Evolutionary conservation across 2,888 invertebrate species (phyloP).

Genomic region (Galerucella pusilla): DNA sequence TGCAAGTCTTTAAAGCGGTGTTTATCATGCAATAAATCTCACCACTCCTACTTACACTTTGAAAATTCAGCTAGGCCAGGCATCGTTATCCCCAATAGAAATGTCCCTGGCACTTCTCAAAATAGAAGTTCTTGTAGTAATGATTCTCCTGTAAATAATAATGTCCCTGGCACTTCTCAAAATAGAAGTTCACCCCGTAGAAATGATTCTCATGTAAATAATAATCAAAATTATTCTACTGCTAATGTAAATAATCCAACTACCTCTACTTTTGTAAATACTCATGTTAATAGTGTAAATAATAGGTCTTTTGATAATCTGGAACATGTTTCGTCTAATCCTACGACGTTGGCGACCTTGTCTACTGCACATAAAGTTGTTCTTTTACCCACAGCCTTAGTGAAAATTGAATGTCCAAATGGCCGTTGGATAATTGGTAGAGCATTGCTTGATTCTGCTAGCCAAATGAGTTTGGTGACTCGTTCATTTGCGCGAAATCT

Average conservation of each 20-base stretch:
- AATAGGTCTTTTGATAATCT: not conserved
- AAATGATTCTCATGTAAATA: not conserved
- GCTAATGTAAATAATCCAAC: not conserved
- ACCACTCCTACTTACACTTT: not conserved
- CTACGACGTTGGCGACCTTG: not conserved
- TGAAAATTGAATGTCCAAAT: not conserved
- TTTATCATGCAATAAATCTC: not conserved
- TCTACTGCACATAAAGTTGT: not conserved
- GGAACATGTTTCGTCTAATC: not conserved
- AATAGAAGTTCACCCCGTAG: not conserved
- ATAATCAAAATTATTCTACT: not conserved
- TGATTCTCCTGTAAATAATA: not conserved
- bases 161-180: not conserved
- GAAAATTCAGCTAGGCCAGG: not conserved
- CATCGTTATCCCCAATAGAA: not conserved
- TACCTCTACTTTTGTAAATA: not conserved
- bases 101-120: not conserved
- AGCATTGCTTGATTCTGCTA: not conserved
- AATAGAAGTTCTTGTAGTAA: not conserved
- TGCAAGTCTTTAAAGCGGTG: not conserved
- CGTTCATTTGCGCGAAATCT: not conserved
- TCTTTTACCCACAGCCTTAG: not conserved
- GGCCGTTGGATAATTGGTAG: not conserved
- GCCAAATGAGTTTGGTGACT: not conserved
- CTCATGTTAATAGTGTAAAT: not conserved